phyloP scores from a whole-genome alignment of 2,113 vertebrate genomes.

The Brachirus orientalis region DNA sequence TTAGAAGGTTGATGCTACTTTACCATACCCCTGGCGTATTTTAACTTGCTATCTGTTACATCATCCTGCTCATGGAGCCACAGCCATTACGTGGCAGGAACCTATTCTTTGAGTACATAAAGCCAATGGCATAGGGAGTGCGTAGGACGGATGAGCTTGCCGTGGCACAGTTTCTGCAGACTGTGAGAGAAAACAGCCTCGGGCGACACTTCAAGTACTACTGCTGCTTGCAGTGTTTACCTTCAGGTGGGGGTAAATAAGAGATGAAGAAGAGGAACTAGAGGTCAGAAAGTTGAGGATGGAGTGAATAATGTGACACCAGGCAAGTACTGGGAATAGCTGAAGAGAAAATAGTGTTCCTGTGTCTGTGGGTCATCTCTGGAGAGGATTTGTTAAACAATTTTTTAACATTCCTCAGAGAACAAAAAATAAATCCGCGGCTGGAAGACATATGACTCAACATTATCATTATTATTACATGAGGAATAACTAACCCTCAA shows the following conservation, averaged over 20 bases:
- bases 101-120: slow-evolving; percentile 46
- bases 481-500: too few species aligned
- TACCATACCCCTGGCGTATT: slow-evolving; percentile 29
- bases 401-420: slow-evolving; percentile 13
- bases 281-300: not conserved
- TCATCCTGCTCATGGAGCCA: slow-evolving; percentile 39
- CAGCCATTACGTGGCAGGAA: slow-evolving; percentile 16
- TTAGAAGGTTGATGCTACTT: slow-evolving; percentile 29
- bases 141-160: slow-evolving; percentile 27
- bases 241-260: slow-evolving; percentile 22
- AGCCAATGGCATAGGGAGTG: slow-evolving; percentile 37
- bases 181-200: slow-evolving; percentile 21
- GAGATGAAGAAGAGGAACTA: slow-evolving; percentile 1
- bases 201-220: slow-evolving; percentile 28
- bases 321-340: slow-evolving; percentile 24
- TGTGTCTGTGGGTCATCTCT: slow-evolving; percentile 28
- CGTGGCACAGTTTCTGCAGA: slow-evolving; percentile 6
- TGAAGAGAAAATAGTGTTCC: slow-evolving; percentile 35
- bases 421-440: slow-evolving; percentile 12
- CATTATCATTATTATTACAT: not conserved
- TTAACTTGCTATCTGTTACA: slow-evolving; percentile 65
- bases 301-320: not conserved
- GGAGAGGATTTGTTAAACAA: slow-evolving; percentile 14
- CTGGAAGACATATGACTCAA: not conserved
- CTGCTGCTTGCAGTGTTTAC: slow-evolving; percentile 41